These are phyloP conservation scores for Enteromius thamalakanensis DNA, from an alignment of 2,797 vertebrate genomes.

Conservation along the genomic window DNA sequence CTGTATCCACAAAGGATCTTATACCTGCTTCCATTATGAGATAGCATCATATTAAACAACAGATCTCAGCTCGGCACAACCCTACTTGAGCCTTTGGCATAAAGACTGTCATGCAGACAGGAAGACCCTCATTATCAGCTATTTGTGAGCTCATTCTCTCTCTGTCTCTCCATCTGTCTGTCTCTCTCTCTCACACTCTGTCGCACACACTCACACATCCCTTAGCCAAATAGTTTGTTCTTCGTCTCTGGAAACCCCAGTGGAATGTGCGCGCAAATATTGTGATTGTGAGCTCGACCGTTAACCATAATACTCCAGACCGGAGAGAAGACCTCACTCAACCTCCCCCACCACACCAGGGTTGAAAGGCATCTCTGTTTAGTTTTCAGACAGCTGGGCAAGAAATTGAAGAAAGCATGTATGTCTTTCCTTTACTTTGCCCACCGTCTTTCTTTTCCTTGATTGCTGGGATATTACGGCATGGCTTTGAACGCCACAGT, in stretches of 20 bases:
- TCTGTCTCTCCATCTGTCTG: constrained; percentile 3
- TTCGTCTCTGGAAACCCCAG: constrained; percentile 64
- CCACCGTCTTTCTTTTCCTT: constrained; percentile 31
- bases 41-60: constrained; percentile 23
- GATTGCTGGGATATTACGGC: constrained; percentile 54
- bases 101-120: constrained; percentile 43
- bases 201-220: constrained; percentile 46
- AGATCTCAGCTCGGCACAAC: constrained; percentile 19
- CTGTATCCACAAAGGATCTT: constrained; percentile 9
- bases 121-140: constrained; percentile 45
- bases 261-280: constrained; percentile 69
- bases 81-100: constrained; percentile 19
- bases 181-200: constrained; percentile 48
- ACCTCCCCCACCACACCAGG: constrained; percentile 52
- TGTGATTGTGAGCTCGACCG: constrained; percentile 71
- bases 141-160: constrained; percentile 33
- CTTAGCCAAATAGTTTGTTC: constrained; percentile 52
- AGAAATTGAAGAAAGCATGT: constrained; percentile 53
- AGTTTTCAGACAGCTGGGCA: constrained; percentile 57
- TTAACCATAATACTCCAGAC: constrained; percentile 70
- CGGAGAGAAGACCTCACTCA: constrained; percentile 43
- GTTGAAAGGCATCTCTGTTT: constrained; percentile 59
- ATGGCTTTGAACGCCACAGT: constrained; percentile 58
- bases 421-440: constrained; percentile 13
- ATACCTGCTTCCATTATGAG: constrained; percentile 9